phyloP scores from a whole-genome alignment of 2,797 vertebrate species.

The Cuculus canorus region DNA sequence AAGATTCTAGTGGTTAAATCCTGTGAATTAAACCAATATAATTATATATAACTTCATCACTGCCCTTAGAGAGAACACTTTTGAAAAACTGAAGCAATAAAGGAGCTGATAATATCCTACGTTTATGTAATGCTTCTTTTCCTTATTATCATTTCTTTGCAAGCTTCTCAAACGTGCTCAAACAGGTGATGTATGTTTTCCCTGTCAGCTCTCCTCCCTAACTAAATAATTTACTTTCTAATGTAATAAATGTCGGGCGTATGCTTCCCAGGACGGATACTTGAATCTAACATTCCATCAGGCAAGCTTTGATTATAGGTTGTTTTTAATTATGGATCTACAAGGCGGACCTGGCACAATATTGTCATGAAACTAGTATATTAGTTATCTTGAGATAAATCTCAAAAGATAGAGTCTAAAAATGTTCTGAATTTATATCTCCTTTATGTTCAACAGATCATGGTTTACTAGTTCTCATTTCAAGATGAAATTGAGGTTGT shows the following conservation, averaged over 20 bases:
- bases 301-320: slow-evolving; percentile 16
- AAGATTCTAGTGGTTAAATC: neutral
- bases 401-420: neutral
- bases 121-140: slow-evolving; percentile 31
- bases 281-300: slow-evolving; percentile 61
- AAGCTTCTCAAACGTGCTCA: slow-evolving; percentile 35
- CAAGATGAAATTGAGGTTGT: neutral
- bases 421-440: neutral
- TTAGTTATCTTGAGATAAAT: neutral
- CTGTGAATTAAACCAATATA: neutral
- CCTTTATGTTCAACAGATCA: neutral
- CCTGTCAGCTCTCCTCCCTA: slow-evolving; percentile 51
- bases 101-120: neutral
- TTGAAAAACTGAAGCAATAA: neutral
- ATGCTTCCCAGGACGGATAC: slow-evolving; percentile 32
- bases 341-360: neutral
- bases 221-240: slow-evolving; percentile 55
- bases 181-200: slow-evolving; percentile 48
- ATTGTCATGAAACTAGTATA: neutral
- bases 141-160: slow-evolving; percentile 18
- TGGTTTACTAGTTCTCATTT: neutral
- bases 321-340: neutral
- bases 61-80: neutral
- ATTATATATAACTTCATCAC: neutral
- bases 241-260: slow-evolving; percentile 41